These are phyloP conservation scores for Sclerodermus sp. DNA, from an alignment of 2,888 invertebrate species.

Conservation along the genomic window DNA sequence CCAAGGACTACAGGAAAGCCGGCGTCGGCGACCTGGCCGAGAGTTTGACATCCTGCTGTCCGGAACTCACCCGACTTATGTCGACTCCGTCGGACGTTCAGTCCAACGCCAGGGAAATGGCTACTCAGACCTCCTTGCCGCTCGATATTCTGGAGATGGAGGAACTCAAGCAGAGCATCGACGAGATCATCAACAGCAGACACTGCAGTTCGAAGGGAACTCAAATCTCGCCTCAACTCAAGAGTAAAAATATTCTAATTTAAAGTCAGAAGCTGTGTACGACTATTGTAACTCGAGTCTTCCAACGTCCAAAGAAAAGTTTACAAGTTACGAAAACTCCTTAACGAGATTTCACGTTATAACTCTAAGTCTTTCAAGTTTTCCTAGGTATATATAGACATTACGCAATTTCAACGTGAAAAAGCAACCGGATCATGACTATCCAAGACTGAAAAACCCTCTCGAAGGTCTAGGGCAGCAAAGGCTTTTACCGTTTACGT, in stretches of 20 bases:
- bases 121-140: constrained; percentile 53
- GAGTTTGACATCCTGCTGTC: constrained; percentile 45
- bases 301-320: no score
- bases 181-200: constrained; percentile 51
- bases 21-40: constrained; percentile 45
- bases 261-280: no score
- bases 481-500: no score
- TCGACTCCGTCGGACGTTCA: constrained; percentile 38
- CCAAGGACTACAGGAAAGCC: constrained; percentile 38
- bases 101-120: constrained; percentile 48
- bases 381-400: no score
- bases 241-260: constrained; percentile 32
- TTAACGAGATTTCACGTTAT: no score
- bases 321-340: no score
- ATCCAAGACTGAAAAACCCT: no score
- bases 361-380: no score
- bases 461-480: no score
- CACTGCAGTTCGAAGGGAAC: constrained; percentile 51
- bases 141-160: constrained; percentile 54
- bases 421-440: no score
- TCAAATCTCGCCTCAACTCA: constrained; percentile 48
- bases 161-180: constrained; percentile 52
- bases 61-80: constrained; percentile 41
- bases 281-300: no score
- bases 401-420: no score